phyloP scores from a whole-genome alignment of 2,797 vertebrate species.

The Silurus aristotelis region DNA sequence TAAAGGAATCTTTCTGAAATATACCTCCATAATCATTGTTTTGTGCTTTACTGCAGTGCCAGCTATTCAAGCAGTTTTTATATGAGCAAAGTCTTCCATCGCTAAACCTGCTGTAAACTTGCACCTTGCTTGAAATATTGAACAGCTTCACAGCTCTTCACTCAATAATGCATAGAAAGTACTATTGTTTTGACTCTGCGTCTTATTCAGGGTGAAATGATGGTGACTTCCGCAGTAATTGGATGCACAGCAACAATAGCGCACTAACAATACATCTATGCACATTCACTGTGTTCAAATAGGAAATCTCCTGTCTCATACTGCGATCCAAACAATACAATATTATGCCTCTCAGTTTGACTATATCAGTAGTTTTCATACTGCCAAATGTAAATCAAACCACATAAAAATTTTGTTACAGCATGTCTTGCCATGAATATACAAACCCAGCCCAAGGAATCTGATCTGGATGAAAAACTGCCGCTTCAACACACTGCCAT shows the following conservation, averaged over 20 bases:
- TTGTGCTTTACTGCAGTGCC: not conserved
- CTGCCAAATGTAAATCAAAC: conserved; percentile 61
- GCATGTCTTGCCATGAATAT: conserved; percentile 69
- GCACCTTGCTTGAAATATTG: conserved; percentile 14
- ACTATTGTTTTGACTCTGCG: conserved; percentile 2
- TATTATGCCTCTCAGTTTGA: conserved; percentile 48
- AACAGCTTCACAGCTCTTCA: conserved; percentile 2
- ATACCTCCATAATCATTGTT: not conserved
- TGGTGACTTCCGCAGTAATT: conserved; percentile 25
- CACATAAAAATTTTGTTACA: conserved; percentile 64
- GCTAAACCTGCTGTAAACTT: not conserved
- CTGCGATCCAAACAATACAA: conserved; percentile 53
- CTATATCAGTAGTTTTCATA: conserved; percentile 60
- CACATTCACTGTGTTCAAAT: conserved; percentile 25
- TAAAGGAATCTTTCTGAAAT: not conserved
- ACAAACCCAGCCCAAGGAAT: conserved; percentile 62
- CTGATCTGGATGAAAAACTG: conserved; percentile 37
- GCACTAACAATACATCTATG: conserved; percentile 17
- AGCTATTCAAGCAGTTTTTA: not conserved
- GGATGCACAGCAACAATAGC: conserved; percentile 22
- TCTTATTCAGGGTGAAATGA: conserved; percentile 14
- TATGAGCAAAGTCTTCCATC: not conserved
- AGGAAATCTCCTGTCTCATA: conserved; percentile 13
- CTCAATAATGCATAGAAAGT: conserved; percentile 1
- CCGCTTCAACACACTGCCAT: conserved; percentile 58